phyloP scores from a whole-genome alignment of 2,113 vertebrate species.

The Campylomormyrus numenius region DNA sequence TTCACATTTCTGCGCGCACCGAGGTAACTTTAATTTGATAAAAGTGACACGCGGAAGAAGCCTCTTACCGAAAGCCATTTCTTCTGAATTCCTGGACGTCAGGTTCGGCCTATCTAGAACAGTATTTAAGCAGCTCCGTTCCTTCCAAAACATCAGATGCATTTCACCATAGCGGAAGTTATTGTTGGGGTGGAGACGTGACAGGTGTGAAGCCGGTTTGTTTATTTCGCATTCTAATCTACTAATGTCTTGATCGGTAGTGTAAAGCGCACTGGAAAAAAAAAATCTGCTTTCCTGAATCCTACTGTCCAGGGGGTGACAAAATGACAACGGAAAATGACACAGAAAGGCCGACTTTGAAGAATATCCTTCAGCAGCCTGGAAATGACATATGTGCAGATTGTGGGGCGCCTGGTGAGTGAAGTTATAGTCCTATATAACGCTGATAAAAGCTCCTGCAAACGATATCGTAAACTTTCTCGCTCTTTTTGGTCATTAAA shows the following conservation, averaged over 20 bases:
- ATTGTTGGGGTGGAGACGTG: not conserved
- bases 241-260: not conserved
- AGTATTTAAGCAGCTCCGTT: not conserved
- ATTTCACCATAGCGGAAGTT: not conserved
- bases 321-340: constrained; percentile 44
- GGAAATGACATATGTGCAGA: constrained; percentile 61
- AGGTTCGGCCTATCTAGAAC: not conserved
- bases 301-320: not conserved
- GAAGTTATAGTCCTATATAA: too few species aligned
- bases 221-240: not conserved
- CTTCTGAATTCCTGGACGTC: not conserved
- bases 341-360: constrained; percentile 49
- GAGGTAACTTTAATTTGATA: not conserved
- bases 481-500: not conserved
- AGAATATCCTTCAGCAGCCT: constrained; percentile 53
- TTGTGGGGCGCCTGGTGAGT: constrained; percentile 62
- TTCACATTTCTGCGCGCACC: not conserved
- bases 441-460: not conserved
- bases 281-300: not conserved
- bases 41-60: not conserved
- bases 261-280: not conserved
- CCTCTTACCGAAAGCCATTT: not conserved
- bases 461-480: not conserved
- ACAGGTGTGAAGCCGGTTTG: not conserved
- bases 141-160: not conserved